phyloP scores from a whole-genome alignment of 1,140 invertebrate species.

The Zaprionus taronus region DNA sequence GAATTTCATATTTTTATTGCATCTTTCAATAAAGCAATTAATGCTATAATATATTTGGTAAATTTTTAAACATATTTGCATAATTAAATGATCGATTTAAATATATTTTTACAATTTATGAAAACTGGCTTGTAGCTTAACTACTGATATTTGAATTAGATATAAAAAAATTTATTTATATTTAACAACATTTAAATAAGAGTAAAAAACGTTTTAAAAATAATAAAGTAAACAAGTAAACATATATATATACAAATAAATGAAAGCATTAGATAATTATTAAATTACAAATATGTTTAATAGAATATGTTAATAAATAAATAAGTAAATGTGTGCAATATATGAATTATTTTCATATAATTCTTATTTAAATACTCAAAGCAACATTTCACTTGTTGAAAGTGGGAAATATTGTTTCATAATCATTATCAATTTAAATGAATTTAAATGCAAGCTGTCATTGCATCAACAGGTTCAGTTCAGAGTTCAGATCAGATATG shows the following conservation, averaged over 20 bases:
- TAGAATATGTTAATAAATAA: too few relatives aligned
- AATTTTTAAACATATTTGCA: background rate
- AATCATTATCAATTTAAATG: constrained; percentile 3
- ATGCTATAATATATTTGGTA: background rate
- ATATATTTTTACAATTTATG: background rate
- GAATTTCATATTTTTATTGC: background rate
- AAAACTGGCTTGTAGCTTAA: too few relatives aligned
- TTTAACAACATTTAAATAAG: too few relatives aligned
- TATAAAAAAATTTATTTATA: too few relatives aligned
- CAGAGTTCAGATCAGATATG: background rate
- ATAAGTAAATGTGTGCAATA: too few relatives aligned
- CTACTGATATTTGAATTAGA: too few relatives aligned
- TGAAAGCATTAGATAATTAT: background rate
- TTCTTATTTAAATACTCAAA: background rate
- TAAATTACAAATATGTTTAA: background rate
- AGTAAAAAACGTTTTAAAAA: too few relatives aligned
- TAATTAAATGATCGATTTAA: background rate
- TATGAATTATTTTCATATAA: too few relatives aligned
- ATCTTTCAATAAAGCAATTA: background rate
- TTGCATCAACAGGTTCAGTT: background rate
- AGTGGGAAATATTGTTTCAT: background rate
- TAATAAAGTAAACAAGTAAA: too few relatives aligned
- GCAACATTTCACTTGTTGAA: background rate
- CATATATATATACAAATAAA: background rate
- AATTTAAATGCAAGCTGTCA: background rate